Evolutionary conservation across 2,888 invertebrate genomes (phyloP).

Genomic region (Dascillus cervinus): DNA sequence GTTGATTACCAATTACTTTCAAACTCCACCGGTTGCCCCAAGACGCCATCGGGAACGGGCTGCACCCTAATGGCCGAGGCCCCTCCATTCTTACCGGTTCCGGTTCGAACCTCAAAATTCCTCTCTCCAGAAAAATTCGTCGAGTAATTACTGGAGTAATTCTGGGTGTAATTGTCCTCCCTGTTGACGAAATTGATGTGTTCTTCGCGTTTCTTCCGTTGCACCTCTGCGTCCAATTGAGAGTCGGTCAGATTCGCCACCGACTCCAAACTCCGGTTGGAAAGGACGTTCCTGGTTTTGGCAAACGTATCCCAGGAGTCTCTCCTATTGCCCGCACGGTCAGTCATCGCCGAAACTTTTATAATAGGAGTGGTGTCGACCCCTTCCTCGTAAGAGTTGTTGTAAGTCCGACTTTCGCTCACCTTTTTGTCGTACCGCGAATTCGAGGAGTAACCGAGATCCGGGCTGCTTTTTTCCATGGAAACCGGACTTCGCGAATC

Average conservation of each 20-base stretch:
- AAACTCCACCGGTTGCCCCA: constrained; percentile 91
- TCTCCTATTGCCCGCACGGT: constrained; percentile 48
- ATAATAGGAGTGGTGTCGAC: constrained; percentile 52
- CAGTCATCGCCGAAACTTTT: constrained; percentile 52
- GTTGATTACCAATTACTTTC: constrained; percentile 90
- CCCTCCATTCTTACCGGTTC: constrained; percentile 58
- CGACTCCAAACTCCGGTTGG: constrained; percentile 62
- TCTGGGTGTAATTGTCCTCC: constrained; percentile 26
- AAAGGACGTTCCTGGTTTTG: constrained; percentile 69
- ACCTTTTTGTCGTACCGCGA: constrained; percentile 31
- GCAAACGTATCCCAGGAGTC: constrained; percentile 80
- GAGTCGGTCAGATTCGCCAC: constrained; percentile 60
- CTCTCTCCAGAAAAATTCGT: constrained; percentile 25
- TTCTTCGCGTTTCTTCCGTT: constrained; percentile 31
- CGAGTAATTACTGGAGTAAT: constrained; percentile 28
- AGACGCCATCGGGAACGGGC: constrained; percentile 75
- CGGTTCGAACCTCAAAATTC: constrained; percentile 22
- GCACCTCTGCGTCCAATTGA: constrained; percentile 44
- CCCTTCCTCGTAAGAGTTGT: constrained; percentile 26
- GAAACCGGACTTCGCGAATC: constrained; percentile 34
- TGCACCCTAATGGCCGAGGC: constrained; percentile 80
- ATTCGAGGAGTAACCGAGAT: constrained; percentile 24
- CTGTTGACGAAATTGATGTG: constrained; percentile 27
- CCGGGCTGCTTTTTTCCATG: constrained; percentile 31
- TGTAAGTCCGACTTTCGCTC: constrained; percentile 28